phyloP scores from a whole-genome alignment of 2,113 vertebrate species.

The Mola mola region DNA sequence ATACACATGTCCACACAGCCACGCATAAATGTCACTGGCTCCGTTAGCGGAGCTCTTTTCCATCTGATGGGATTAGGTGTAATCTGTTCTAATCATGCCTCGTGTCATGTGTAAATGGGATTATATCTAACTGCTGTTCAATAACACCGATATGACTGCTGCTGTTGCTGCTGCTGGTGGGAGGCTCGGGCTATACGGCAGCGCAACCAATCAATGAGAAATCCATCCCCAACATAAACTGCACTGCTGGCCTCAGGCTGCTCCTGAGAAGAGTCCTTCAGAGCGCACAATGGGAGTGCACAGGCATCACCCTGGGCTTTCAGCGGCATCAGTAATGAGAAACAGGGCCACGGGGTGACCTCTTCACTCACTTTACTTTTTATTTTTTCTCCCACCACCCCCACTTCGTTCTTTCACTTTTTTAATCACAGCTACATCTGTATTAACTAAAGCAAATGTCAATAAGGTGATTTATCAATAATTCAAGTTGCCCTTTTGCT shows the following conservation, averaged over 20 bases:
- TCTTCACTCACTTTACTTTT: slow-evolving; percentile 47
- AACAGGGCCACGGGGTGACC: slow-evolving; percentile 48
- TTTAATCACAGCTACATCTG: slow-evolving; percentile 27
- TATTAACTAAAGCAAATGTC: slow-evolving; percentile 60
- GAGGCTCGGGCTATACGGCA: slow-evolving; percentile 64
- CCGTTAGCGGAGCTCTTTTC: slow-evolving; percentile 63
- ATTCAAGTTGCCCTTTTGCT: slow-evolving; percentile 54
- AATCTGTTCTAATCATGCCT: slow-evolving; percentile 79
- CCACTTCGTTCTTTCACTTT: background rate
- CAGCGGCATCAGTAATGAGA: slow-evolving; percentile 58
- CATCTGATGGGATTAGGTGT: slow-evolving; percentile 78
- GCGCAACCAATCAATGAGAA: slow-evolving; percentile 77
- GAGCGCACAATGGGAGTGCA: slow-evolving; percentile 61
- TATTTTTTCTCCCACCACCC: background rate
- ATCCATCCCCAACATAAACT: slow-evolving; percentile 76
- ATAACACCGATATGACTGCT: slow-evolving; percentile 75
- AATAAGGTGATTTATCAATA: slow-evolving; percentile 58
- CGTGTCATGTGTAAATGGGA: slow-evolving; percentile 77
- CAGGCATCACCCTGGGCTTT: slow-evolving; percentile 61
- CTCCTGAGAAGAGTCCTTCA: slow-evolving; percentile 70
- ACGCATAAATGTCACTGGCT: slow-evolving; percentile 63
- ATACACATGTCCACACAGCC: slow-evolving; percentile 6
- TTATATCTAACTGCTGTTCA: slow-evolving; percentile 80
- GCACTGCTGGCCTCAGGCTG: slow-evolving; percentile 70
- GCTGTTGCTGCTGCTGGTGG: slow-evolving; percentile 62